Evolutionary conservation across 2,888 invertebrate genomes (phyloP).

Genomic region (Prosopocoilus inquinatus): DNA sequence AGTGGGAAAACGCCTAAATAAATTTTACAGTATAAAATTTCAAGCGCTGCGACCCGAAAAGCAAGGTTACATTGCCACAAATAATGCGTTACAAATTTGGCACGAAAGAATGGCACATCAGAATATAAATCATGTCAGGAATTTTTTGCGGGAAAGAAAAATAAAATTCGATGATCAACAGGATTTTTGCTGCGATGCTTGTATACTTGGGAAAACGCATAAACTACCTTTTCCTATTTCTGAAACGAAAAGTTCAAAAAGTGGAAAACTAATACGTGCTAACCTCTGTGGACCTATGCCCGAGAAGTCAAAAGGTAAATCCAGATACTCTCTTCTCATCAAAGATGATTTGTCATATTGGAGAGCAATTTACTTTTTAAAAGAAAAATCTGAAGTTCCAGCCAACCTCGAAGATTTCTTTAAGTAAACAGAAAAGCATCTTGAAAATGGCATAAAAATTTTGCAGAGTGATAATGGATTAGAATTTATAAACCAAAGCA

Average conservation of each 20-base stretch:
- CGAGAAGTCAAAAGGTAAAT: constrained; percentile 3
- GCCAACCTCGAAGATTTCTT: constrained; percentile 25
- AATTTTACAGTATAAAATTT: too few species aligned
- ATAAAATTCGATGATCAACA: too few species aligned
- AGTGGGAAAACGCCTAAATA: too few species aligned
- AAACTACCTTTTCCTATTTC: neutral
- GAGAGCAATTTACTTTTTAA: constrained; percentile 23
- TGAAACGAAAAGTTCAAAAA: neutral
- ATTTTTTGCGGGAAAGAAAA: too few species aligned
- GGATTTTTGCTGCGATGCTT: too few species aligned
- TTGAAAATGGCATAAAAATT: constrained; percentile 27
- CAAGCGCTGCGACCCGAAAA: too few species aligned
- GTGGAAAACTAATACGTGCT: neutral
- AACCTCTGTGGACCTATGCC: constrained; percentile 7
- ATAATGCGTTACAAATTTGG: too few species aligned
- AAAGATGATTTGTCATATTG: constrained; percentile 30
- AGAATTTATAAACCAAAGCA: constrained; percentile 33
- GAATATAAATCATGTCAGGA: too few species aligned
- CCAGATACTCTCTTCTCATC: constrained; percentile 13
- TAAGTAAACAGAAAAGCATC: constrained; percentile 30
- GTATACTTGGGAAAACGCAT: neutral
- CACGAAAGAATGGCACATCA: too few species aligned
- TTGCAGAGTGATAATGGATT: constrained; percentile 35
- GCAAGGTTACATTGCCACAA: too few species aligned
- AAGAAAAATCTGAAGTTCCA: constrained; percentile 25